A percentile compares a stretch with the other conserved stretches of the same genome.
Evolutionary conservation across 2,888 invertebrate genomes (phyloP).

Genomic region (Teleiodes luculella): DNA sequence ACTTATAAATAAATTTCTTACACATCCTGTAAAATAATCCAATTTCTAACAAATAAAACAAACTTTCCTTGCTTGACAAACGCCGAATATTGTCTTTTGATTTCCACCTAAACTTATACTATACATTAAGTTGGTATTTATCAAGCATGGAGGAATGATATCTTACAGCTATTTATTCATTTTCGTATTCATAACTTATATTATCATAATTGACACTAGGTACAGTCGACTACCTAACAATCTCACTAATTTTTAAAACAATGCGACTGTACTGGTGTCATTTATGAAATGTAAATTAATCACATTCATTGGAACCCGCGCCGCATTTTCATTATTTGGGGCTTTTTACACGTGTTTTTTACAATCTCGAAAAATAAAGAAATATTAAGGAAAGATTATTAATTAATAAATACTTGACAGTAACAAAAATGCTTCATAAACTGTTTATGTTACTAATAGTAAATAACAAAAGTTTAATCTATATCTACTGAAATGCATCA

Average conservation of each 20-base stretch:
- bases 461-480: no score
- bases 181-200: background rate
- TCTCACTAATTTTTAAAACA: constrained; percentile 6
- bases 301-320: constrained; percentile 5
- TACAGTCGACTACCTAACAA: background rate
- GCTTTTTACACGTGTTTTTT: background rate
- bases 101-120: constrained; percentile 9
- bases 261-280: background rate
- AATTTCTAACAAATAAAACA: background rate
- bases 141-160: constrained; percentile 5
- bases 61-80: constrained; percentile 11
- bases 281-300: background rate
- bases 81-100: constrained; percentile 16
- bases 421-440: no score
- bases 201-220: constrained; percentile 1
- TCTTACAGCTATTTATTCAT: constrained; percentile 14
- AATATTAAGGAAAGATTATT: no score
- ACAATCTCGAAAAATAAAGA: no score
- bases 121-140: constrained; percentile 10
- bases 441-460: no score
- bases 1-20: background rate
- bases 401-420: no score
- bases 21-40: background rate
- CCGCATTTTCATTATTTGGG: background rate
- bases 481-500: no score